Conservation (phyloP, 2,888 invertebrate genomes). For the Serrognathus titanus region DNA sequence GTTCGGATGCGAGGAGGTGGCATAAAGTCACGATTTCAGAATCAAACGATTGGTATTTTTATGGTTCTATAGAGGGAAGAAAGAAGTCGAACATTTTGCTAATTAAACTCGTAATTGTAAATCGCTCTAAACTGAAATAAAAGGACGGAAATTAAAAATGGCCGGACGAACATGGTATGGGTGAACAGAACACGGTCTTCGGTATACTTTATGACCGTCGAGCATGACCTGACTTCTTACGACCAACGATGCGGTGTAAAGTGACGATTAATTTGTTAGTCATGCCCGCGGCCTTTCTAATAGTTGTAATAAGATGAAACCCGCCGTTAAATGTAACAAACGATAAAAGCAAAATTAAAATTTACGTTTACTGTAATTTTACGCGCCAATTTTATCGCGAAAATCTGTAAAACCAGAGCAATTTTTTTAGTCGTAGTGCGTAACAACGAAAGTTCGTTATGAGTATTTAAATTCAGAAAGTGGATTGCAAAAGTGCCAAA, state of each 20-base stretch:
- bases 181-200: not conserved
- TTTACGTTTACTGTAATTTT: too few species aligned
- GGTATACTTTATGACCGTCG: slow-evolving; percentile 6
- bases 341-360: too few species aligned
- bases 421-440: too few species aligned
- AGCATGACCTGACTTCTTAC: slow-evolving; percentile 9
- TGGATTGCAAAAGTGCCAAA: too few species aligned
- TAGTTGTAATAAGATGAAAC: not conserved
- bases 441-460: too few species aligned
- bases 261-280: slow-evolving; percentile 10
- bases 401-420: too few species aligned
- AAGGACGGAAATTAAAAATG: slow-evolving; percentile 6
- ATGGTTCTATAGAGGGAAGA: slow-evolving; percentile 7
- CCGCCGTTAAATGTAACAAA: too few species aligned
- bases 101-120: slow-evolving; percentile 12
- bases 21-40: slow-evolving; percentile 1
- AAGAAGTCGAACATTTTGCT: slow-evolving; percentile 7
- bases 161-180: slow-evolving; percentile 3
- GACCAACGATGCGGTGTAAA: slow-evolving; percentile 3
- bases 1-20: not conserved
- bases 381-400: too few species aligned
- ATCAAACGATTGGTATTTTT: slow-evolving; percentile 7
- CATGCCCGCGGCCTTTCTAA: slow-evolving; percentile 5
- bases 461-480: too few species aligned
- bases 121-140: slow-evolving; percentile 1